Percentiles rank a stretch among this genome's conserved stretches.
Evolutionary conservation across 2,888 invertebrate genomes (phyloP).

Genomic region (Onchidella celtica): DNA sequence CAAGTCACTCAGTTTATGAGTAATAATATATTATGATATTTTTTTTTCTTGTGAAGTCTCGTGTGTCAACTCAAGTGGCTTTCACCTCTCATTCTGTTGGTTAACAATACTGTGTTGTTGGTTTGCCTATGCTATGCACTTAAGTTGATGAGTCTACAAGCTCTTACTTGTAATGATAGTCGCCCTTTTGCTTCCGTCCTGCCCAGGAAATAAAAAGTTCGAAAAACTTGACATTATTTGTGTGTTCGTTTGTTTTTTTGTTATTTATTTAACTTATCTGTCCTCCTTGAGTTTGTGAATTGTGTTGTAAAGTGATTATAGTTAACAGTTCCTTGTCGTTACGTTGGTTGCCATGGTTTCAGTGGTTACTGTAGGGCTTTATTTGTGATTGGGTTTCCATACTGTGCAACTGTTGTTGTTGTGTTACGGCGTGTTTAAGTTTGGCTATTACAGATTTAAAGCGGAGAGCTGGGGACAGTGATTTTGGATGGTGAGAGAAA

Average conservation of each 20-base stretch:
- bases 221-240: not conserved
- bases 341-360: no score
- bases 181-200: conserved; percentile 10
- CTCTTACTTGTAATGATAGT: conserved; percentile 27
- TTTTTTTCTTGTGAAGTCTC: not conserved
- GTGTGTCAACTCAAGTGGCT: not conserved
- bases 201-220: not conserved
- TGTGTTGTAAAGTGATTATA: no score
- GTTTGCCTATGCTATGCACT: conserved; percentile 18
- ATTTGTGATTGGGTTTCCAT: no score
- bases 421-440: no score
- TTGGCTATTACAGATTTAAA: no score
- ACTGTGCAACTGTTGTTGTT: no score
- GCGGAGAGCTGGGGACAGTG: no score
- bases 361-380: no score
- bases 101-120: not conserved
- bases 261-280: not conserved
- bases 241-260: not conserved
- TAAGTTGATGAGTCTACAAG: conserved; percentile 14
- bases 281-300: not conserved
- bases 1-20: not conserved
- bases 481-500: not conserved
- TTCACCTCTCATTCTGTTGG: not conserved
- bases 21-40: not conserved
- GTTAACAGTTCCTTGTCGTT: no score